These are phyloP conservation scores for Pygoscelis adeliae DNA, from an alignment of 2,113 vertebrate species.

Conservation along the genomic window DNA sequence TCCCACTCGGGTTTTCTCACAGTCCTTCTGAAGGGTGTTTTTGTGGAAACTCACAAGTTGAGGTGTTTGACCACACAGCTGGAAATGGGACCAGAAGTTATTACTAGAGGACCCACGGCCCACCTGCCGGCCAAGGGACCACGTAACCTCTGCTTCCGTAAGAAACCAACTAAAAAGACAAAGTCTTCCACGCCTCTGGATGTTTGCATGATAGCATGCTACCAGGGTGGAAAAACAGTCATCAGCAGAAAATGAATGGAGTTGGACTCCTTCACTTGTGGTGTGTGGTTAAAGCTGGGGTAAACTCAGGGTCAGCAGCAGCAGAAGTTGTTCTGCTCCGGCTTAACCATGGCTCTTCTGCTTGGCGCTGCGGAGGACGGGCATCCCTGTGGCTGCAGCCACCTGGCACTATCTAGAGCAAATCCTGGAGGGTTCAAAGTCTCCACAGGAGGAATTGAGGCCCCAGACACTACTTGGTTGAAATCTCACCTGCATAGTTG, in stretches of 20 bases:
- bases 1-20: neutral
- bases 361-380: fast-evolving
- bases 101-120: neutral
- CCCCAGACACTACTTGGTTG: neutral
- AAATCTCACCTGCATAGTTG: neutral
- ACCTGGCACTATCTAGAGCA: neutral
- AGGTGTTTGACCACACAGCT: neutral
- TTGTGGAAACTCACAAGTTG: neutral
- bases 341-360: neutral
- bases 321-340: neutral
- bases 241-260: neutral
- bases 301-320: neutral
- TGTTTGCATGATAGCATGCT: neutral
- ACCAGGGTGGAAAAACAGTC: neutral
- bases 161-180: neutral
- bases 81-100: neutral
- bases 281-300: neutral
- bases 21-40: neutral
- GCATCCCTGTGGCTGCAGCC: neutral
- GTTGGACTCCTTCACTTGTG: neutral
- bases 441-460: neutral
- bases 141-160: neutral
- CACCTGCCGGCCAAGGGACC: neutral
- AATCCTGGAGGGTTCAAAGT: neutral
- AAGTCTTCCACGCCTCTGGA: neutral